Base-by-base conservation (phyloP, 2,113 vertebrate genomes). In the Nibea albiflora region DNA sequence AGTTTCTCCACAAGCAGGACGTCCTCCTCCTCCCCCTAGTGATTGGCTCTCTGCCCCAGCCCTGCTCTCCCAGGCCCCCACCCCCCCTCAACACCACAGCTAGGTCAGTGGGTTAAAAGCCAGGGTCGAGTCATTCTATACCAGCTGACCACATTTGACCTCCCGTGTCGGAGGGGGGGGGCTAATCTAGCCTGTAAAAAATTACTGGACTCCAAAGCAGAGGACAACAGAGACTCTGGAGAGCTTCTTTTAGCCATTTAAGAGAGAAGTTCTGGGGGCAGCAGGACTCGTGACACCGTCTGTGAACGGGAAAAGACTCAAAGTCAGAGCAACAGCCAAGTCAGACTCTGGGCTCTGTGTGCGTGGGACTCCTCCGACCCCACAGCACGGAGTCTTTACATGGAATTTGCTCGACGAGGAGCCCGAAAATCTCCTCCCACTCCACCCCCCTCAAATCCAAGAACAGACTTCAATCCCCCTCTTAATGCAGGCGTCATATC, bases 1-100 rank as follows among this genome's bases (percentile, higher is more conserved):
- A 99, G 98, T 89, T 99, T 97, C 5, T 98, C 98, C 42, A 90
- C 97, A 47, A 91, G 95, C 92, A 96, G 97, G 87, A 96, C 95
- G 76, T 95, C 96, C 57, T 95, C 97, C 69, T 89, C 90, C 67
- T 91, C 94, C 52, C 95, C 96, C 70, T 96, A 97, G 91, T 96
- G 93, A 96, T 60, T 22, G 82, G 76, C 83, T 78, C 57, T 69
- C 67, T 57, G 65, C 81, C 85, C 84, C 70, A 73, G 83, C 84
- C 78, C 88, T 76, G 81, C 89, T 85, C 73, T 92, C 87, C 88
- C 80, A 85, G 64, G 73, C 83, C 88, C 87, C 73, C 60, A 52
- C 69, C 62, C 60, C 47, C 47, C 71, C 63, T 35, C 61, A 80
- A 73, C 80, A 75, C 81, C 81, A 63, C 57, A 77, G 71, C 85